Base-by-base conservation (phyloP, 64 coral and sea anemone genomes). In the Stichodactyla mertensii region DNA sequence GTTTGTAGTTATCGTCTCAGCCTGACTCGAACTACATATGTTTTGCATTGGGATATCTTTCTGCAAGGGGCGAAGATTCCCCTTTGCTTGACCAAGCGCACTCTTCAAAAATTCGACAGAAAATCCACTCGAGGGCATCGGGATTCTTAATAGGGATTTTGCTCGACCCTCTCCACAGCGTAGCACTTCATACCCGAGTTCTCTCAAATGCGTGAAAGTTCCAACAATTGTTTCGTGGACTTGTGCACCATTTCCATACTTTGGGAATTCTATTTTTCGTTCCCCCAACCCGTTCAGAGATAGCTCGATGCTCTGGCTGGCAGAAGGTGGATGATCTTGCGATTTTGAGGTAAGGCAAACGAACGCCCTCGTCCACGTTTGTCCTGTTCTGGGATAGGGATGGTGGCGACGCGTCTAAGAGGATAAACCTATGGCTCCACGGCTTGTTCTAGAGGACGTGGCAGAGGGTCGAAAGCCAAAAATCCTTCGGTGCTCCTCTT, bases 291-390 rank as follows among this genome's bases (percentile, higher is more conserved):
- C 80, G 81, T 90, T 90, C 55, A 85, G 67, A 5, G 88, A 85
- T 57, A 90, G 88, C 59, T 89, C 80, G 54, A 84, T 89, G 51
- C 51, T 54, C 54, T 90, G 60, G 81, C 59, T 84, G 57, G 82
- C 67, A 71, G 81, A 59, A 53, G 52, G 88, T 19, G 88, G 10
- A 51, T 55, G 19, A 22, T 24, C 26, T 84, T 89, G 80, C 22
- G 36, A 62, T 67, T 58, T 58, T 60, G 69, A 77, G 18, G 54
- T 54, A 51, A 90, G 31, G 82, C 66, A 90, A 69, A 90, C 64
- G 61, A 90, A 90, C 14, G 82, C 82, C 55, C 88, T 85, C 28
- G 79, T 90, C 88, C 88, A 85, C 66, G 82, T 90, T 69, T 83
- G 82, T 71, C 64, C 5, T 58, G 2, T 5, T 58, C 2, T 58